phyloP scores from a whole-genome alignment of 2,797 vertebrate genomes.

The Selene dorsalis region DNA sequence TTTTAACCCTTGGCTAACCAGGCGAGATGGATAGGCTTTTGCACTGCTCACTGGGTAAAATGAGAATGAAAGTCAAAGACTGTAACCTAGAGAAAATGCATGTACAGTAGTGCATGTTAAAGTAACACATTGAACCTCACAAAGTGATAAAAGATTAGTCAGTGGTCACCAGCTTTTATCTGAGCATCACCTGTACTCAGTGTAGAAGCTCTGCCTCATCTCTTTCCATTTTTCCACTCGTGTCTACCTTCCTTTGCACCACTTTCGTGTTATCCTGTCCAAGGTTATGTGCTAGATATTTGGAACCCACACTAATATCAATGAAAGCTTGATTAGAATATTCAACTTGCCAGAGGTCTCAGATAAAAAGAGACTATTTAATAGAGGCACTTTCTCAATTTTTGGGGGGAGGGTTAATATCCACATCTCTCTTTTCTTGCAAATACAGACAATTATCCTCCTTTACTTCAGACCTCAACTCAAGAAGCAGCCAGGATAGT shows the following conservation, averaged over 20 bases:
- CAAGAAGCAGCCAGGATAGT: not conserved
- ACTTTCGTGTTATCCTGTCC: conserved; percentile 7
- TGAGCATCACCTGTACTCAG: not conserved
- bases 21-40: not conserved
- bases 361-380: not conserved
- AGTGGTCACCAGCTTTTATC: not conserved
- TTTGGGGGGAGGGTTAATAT: not conserved
- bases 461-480: not conserved
- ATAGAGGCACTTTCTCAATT: not conserved
- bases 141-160: not conserved
- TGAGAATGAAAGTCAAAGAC: not conserved
- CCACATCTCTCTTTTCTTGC: not conserved
- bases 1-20: conserved; percentile 34
- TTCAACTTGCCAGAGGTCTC: not conserved
- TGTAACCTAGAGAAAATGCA: not conserved
- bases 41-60: not conserved
- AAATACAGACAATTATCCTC: not conserved
- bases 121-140: not conserved
- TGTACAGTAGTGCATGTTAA: not conserved
- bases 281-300: not conserved
- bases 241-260: not conserved
- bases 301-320: not conserved
- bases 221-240: not conserved
- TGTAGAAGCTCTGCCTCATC: not conserved
- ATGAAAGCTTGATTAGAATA: not conserved